These are phyloP conservation scores for Drosophila grimshawi DNA, from an alignment of 1,140 invertebrate genomes.

Conservation along the genomic window DNA sequence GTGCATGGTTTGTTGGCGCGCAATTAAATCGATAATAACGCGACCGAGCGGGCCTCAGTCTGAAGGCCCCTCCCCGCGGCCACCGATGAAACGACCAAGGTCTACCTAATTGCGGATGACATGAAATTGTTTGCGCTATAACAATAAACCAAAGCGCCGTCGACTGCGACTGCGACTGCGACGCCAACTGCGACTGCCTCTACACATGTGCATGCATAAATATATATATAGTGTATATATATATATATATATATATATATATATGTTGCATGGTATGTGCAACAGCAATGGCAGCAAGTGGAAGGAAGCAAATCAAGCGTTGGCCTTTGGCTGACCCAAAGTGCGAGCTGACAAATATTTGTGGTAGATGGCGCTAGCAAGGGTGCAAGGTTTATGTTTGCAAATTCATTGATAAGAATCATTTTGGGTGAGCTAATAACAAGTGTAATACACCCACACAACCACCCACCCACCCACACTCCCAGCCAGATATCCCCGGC, in stretches of 20 bases:
- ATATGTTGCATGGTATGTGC: not conserved
- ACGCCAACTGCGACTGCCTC: not conserved
- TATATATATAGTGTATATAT: no score
- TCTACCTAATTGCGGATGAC: constrained; percentile 80
- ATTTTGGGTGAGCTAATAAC: constrained; percentile 31
- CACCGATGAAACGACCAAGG: constrained; percentile 22
- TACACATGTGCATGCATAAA: not conserved
- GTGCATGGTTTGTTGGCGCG: constrained; percentile 10
- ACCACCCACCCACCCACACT: not conserved
- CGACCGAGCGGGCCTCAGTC: constrained; percentile 27
- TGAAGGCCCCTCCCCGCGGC: constrained; percentile 6
- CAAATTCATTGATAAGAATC: constrained; percentile 46
- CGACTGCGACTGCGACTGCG: constrained; percentile 6
- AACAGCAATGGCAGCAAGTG: constrained; percentile 5
- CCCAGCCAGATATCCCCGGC: no score
- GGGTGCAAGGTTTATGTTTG: constrained; percentile 41
- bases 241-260: no score
- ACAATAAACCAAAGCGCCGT: constrained; percentile 69
- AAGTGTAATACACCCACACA: constrained; percentile 7
- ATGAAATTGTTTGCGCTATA: constrained; percentile 80
- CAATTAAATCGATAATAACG: constrained; percentile 55
- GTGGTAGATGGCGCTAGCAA: constrained; percentile 35
- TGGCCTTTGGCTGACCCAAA: constrained; percentile 30
- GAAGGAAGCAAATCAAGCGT: constrained; percentile 11
- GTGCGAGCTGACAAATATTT: constrained; percentile 50